phyloP scores from a whole-genome alignment of 2,888 invertebrate genomes.

The Leptura quadrifasciata region DNA sequence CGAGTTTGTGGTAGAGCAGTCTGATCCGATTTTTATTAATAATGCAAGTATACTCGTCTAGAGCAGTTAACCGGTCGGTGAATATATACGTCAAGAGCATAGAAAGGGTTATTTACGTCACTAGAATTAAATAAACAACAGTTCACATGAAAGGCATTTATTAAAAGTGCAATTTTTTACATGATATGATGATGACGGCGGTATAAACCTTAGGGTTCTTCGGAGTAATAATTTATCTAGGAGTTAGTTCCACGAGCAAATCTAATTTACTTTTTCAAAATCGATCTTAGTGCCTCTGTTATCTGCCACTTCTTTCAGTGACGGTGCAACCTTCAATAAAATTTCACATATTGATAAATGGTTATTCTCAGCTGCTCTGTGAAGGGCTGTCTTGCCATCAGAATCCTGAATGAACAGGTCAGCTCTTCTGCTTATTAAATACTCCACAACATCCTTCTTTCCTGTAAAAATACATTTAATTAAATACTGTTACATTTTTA shows the following conservation, averaged over 20 bases:
- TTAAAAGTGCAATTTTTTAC: not conserved
- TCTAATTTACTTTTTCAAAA: slow-evolving; percentile 8
- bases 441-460: slow-evolving; percentile 79
- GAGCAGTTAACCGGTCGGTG: too few relatives aligned
- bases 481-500: not conserved
- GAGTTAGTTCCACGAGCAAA: not conserved
- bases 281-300: slow-evolving; percentile 52
- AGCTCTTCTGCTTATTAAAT: slow-evolving; percentile 81
- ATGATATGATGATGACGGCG: not conserved
- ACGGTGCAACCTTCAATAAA: slow-evolving; percentile 49
- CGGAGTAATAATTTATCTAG: not conserved
- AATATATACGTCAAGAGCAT: too few relatives aligned
- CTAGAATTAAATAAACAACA: not conserved
- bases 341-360: slow-evolving; percentile 53
- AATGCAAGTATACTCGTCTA: too few relatives aligned
- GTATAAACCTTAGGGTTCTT: not conserved
- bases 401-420: slow-evolving; percentile 80
- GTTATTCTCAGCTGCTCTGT: slow-evolving; percentile 80
- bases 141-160: not conserved
- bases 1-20: too few relatives aligned
- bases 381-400: slow-evolving; percentile 88
- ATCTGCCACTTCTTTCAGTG: slow-evolving; percentile 52
- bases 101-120: too few relatives aligned
- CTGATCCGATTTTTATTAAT: too few relatives aligned
- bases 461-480: slow-evolving; percentile 73